A percentile compares a stretch with the other conserved stretches of the same genome.
Conservation (phyloP, 2,797 vertebrate species). For the Emys orbicularis region DNA sequence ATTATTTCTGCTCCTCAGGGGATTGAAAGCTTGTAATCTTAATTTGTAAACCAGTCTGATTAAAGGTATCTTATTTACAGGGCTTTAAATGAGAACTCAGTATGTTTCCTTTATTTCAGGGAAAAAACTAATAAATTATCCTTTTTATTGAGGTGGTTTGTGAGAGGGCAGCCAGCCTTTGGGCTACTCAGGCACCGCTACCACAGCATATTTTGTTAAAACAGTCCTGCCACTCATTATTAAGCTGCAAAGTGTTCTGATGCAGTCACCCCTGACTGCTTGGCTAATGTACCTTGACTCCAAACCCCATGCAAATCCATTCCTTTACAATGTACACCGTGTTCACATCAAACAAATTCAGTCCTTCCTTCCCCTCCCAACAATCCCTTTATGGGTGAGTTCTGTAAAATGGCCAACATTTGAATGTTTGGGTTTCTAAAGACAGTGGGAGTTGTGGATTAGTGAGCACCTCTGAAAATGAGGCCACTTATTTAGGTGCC, state of each 20-base stretch:
- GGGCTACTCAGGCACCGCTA: neutral
- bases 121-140: neutral
- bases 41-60: conserved; percentile 32
- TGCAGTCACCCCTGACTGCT: neutral
- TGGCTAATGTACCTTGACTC: neutral
- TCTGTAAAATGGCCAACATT: neutral
- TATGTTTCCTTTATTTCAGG: conserved; percentile 24
- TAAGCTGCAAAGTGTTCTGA: neutral
- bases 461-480: neutral
- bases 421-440: neutral
- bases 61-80: conserved; percentile 20
- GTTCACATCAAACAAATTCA: neutral
- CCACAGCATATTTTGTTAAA: neutral
- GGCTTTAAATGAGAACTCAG: neutral
- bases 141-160: neutral
- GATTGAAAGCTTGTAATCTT: conserved; percentile 19
- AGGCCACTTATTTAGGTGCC: neutral
- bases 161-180: conserved; percentile 1
- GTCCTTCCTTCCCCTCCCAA: neutral
- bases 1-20: conserved; percentile 33
- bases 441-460: accelerated
- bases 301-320: neutral
- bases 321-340: neutral
- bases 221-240: neutral
- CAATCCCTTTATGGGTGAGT: neutral